Evolutionary conservation across 2,797 vertebrate genomes (phyloP).

Genomic region (Selene dorsalis): DNA sequence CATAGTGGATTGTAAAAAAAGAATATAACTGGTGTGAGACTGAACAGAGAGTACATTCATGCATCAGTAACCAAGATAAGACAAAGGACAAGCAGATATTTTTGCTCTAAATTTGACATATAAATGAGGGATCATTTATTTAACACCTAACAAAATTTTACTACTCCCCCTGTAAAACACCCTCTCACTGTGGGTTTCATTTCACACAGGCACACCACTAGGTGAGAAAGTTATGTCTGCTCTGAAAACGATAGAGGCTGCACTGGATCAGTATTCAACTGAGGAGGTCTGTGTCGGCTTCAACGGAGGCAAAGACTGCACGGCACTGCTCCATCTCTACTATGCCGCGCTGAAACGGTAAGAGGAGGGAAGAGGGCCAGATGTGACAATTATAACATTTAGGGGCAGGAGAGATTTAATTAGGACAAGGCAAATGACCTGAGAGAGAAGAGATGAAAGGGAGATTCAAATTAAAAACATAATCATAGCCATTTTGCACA

Average conservation of each 20-base stretch:
- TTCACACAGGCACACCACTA: constrained; percentile 84
- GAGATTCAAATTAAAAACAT: constrained; percentile 30
- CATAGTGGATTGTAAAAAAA: constrained; percentile 28
- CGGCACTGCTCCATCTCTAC: constrained; percentile 93
- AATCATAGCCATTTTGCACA: constrained; percentile 24
- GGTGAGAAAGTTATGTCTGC: constrained; percentile 90
- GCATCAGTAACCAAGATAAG: constrained; percentile 8
- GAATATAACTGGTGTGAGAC: constrained; percentile 23
- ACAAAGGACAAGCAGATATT: constrained; percentile 22
- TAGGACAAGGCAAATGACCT: constrained; percentile 41
- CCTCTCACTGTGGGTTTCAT: constrained; percentile 11
- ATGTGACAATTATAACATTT: constrained; percentile 20
- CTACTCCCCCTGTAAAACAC: constrained; percentile 22
- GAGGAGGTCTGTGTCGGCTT: constrained; percentile 92
- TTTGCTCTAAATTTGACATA: constrained; percentile 19
- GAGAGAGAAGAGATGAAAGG: constrained; percentile 36
- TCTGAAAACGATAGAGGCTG: constrained; percentile 87
- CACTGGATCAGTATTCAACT: constrained; percentile 86
- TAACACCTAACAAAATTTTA: constrained; percentile 26
- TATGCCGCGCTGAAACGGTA: constrained; percentile 92
- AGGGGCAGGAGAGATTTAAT: constrained; percentile 28
- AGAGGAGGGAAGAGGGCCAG: constrained; percentile 17
- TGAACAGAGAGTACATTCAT: constrained; percentile 14
- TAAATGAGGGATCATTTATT: constrained; percentile 27
- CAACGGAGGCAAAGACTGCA: constrained; percentile 98